Conservation (phyloP, 2,888 invertebrate genomes). For the Achlya flavicornis region DNA sequence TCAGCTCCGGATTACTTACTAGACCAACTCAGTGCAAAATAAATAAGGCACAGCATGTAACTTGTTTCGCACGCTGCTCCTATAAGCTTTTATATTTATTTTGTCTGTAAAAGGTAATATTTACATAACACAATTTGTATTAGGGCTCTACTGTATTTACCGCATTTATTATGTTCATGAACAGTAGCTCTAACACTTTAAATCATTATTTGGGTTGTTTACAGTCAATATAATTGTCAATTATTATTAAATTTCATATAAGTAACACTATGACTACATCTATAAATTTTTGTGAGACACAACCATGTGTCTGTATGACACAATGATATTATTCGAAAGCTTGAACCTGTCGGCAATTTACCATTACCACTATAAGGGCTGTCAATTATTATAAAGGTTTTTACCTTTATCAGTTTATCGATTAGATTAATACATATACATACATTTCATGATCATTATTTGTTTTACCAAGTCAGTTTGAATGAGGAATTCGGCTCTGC, state of each 20-base stretch:
- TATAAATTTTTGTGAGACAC: not conserved
- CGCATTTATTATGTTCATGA: not conserved
- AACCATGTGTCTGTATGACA: not conserved
- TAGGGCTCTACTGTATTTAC: not conserved
- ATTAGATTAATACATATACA: not conserved
- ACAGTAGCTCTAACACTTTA: not conserved
- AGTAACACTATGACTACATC: not conserved
- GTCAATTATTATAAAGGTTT: not conserved
- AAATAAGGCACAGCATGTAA: slow-evolving; percentile 11
- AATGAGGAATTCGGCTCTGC: not conserved
- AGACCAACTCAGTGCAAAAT: slow-evolving; percentile 4
- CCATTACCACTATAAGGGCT: slow-evolving; percentile 2
- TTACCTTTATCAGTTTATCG: not conserved
- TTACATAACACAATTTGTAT: not conserved
- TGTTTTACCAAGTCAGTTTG: not conserved
- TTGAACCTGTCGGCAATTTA: not conserved
- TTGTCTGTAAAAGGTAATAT: slow-evolving; percentile 1
- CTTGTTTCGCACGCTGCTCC: not conserved
- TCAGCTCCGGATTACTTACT: not conserved
- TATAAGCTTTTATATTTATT: not conserved
- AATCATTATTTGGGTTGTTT: no score
- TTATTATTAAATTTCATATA: not conserved
- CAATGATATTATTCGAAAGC: slow-evolving; percentile 9
- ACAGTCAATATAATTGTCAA: no score
- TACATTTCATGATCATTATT: not conserved